Base-by-base conservation (phyloP, 1,140 invertebrate genomes). In the Oncopeltus fasciatus region DNA sequence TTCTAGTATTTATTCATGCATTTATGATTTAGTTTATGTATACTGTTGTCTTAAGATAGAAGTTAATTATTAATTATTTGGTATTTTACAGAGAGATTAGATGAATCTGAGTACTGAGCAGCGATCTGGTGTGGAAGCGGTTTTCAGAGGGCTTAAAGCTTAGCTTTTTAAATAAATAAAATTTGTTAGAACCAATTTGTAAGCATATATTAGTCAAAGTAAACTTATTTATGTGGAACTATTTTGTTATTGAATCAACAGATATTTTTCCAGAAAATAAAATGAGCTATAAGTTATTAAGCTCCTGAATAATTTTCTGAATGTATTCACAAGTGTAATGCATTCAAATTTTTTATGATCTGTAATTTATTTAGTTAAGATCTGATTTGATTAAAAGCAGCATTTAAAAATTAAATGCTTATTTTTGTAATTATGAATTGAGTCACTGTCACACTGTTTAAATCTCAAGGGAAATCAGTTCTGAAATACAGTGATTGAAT, bases 71-170 rank as follows among this genome's bases (percentile, higher is more conserved):
- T 58, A 29, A 29, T 57, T 57, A 24, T 11, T 53, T 53, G 2
- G 18, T 53, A 14, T 43, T 61, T 61, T 61, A 31, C 59, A 65
- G 64, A 62, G 57, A 60, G 60, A 51, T 53, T 60, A 12, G 64
- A 60, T 31, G 64, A 65, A 59, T 65, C 64, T 27, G 64, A 65
- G 38, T 65, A 59, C 44, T 65, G 61, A 65, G 24, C 18, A 53
- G 24, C 49, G 24, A 14, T 53, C 20, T 14, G 5, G 31, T 14
- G n/a, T 14, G 14, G 31, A 8, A 14, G 31, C 31, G 5, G 31
- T 38, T 38, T 8, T 38, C 5, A 8, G 14, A 8, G 14, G 5
- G 31, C 14, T 38, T 38, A 14, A 5, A 38, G 31, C 31, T 38
- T 38, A 38, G 14, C 31, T 38, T 38, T 38, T 8, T 8, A 38